phyloP scores from a whole-genome alignment of 2,888 invertebrate genomes.

The Synergus gifuensis region DNA sequence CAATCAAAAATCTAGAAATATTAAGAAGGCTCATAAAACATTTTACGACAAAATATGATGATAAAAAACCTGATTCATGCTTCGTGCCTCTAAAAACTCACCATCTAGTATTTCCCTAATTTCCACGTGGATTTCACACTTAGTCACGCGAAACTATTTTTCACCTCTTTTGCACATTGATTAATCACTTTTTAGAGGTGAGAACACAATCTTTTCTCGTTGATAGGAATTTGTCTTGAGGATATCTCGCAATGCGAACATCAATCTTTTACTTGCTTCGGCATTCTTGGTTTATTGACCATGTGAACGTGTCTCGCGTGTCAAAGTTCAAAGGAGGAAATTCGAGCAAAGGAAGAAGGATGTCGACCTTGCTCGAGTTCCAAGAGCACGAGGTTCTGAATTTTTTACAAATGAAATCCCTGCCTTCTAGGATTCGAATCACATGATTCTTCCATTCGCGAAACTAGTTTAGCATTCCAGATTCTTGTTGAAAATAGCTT shows the following conservation, averaged over 20 bases:
- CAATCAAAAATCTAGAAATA: neutral
- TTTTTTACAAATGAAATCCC: constrained; percentile 47
- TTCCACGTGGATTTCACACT: neutral
- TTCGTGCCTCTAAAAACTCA: neutral
- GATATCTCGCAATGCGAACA: neutral
- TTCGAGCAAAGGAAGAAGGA: constrained; percentile 47
- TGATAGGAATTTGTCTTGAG: constrained; percentile 1
- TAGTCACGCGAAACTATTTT: neutral
- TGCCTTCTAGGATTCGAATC: constrained; percentile 1
- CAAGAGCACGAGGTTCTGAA: constrained; percentile 52
- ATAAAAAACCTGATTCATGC: neutral
- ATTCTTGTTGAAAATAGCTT: constrained; percentile 1
- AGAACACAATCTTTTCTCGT: neutral
- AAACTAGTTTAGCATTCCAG: constrained; percentile 2
- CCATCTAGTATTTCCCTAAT: neutral
- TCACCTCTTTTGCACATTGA: neutral
- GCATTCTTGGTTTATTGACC: constrained; percentile 32
- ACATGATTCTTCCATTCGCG: neutral
- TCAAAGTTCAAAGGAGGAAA: constrained; percentile 40
- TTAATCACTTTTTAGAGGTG: neutral
- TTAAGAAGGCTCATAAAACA: neutral
- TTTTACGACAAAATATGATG: neutral
- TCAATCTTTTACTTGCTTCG: neutral
- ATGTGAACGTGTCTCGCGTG: constrained; percentile 40
- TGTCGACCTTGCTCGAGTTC: constrained; percentile 57